Conservation (phyloP, 2,888 invertebrate species). For the Andrena minutula region DNA sequence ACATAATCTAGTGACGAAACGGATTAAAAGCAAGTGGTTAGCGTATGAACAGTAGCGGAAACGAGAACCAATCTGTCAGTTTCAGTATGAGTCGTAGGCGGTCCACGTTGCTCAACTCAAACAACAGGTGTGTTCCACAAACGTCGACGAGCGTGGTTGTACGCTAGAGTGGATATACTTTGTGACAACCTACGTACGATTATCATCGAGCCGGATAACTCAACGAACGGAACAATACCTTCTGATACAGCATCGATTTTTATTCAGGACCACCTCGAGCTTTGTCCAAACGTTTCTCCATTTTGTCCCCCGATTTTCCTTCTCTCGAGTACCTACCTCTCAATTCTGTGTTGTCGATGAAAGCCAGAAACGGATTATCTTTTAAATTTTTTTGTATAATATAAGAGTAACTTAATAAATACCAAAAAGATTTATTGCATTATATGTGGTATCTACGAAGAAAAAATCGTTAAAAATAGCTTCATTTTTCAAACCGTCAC, state of each 20-base stretch:
- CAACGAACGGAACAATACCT: conserved; percentile 15
- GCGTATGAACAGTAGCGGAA: conserved; percentile 29
- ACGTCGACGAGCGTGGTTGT: conserved; percentile 54
- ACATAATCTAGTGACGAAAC: neutral
- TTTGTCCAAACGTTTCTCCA: no score
- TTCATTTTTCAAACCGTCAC: no score
- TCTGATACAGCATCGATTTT: neutral
- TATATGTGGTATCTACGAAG: no score
- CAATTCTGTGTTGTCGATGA: no score
- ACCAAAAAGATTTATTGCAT: no score
- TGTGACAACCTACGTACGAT: conserved; percentile 72
- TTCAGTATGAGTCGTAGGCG: conserved; percentile 52
- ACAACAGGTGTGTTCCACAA: conserved; percentile 68
- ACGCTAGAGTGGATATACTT: conserved; percentile 61
- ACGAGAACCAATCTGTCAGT: conserved; percentile 34
- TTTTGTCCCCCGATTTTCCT: no score
- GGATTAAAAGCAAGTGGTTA: neutral
- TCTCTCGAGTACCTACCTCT: no score
- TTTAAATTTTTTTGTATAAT: no score
- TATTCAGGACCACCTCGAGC: neutral
- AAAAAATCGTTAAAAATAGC: no score
- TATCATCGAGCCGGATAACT: conserved; percentile 70
- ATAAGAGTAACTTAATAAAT: no score
- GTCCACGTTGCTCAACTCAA: conserved; percentile 60
- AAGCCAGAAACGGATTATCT: neutral